A percentile compares a stretch with the other conserved stretches of the same genome.
Conservation (phyloP, 2,797 vertebrate species). For the Myoxocephalus aenaeus region DNA sequence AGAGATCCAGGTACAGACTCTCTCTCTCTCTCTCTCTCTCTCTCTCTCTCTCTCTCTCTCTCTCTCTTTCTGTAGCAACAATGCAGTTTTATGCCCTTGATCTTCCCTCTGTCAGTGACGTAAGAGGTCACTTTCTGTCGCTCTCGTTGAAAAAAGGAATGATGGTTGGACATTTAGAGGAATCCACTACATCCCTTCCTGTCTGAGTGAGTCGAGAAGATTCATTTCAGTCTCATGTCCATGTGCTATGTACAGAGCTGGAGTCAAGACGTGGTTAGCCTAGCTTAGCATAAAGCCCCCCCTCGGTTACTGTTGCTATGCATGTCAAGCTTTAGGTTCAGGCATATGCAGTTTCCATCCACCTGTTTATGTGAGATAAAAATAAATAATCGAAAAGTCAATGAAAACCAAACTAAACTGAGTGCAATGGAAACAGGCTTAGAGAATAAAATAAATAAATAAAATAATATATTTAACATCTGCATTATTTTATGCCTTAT, state of each 20-base stretch:
- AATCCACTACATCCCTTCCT: neutral
- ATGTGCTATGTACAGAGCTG: neutral
- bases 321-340: neutral
- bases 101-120: conserved; percentile 9
- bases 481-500: too few relatives aligned
- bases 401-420: neutral
- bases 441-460: neutral
- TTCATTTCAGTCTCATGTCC: neutral
- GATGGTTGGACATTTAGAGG: neutral
- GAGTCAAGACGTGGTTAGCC: neutral
- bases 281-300: neutral
- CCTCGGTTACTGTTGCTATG: neutral
- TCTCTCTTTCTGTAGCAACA: conserved; percentile 21
- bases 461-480: too few relatives aligned
- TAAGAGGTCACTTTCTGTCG: conserved; percentile 1
- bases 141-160: neutral
- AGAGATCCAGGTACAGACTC: conserved; percentile 12
- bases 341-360: neutral
- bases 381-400: neutral
- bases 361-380: neutral
- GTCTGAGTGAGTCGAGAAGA: neutral
- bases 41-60: too few relatives aligned
- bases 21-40: too few relatives aligned
- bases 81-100: conserved; percentile 36
- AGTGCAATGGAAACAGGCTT: neutral